These are phyloP conservation scores for Palaemon carinicauda DNA, from an alignment of 1,140 invertebrate species.

Conservation along the genomic window DNA sequence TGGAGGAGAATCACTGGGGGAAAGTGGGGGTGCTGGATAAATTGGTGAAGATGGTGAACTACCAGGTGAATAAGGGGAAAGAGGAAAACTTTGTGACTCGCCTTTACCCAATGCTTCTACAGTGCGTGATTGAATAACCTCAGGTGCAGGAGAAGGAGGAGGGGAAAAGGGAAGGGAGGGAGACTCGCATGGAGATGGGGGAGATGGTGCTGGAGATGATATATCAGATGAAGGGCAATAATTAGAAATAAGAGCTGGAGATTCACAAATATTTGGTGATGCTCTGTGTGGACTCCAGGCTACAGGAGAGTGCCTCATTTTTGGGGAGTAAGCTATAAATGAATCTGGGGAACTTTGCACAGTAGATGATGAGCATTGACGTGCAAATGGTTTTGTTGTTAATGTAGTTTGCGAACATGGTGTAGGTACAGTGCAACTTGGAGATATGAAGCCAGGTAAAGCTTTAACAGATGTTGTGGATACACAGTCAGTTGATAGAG, in stretches of 20 bases:
- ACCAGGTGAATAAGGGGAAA: slow-evolving; percentile 37
- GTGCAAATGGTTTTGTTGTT: too few relatives aligned
- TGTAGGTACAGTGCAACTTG: too few relatives aligned
- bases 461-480: too few relatives aligned
- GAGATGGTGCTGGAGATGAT: neutral
- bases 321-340: neutral
- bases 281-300: neutral
- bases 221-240: neutral
- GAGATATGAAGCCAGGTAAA: too few relatives aligned
- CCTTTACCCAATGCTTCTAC: neutral
- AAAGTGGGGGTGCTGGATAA: slow-evolving; percentile 24
- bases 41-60: slow-evolving; percentile 18
- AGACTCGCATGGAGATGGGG: slow-evolving; percentile 11
- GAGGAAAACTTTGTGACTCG: neutral
- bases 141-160: neutral
- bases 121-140: neutral
- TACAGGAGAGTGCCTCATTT: neutral
- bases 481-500: too few relatives aligned
- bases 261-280: neutral
- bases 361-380: too few relatives aligned
- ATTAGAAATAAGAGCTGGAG: neutral
- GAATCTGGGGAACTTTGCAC: too few relatives aligned
- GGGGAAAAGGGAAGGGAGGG: slow-evolving; percentile 19
- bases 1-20: slow-evolving; percentile 8
- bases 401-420: too few relatives aligned